phyloP scores from a whole-genome alignment of 2,797 vertebrate genomes.

The Sternarchorhynchus goeldii region DNA sequence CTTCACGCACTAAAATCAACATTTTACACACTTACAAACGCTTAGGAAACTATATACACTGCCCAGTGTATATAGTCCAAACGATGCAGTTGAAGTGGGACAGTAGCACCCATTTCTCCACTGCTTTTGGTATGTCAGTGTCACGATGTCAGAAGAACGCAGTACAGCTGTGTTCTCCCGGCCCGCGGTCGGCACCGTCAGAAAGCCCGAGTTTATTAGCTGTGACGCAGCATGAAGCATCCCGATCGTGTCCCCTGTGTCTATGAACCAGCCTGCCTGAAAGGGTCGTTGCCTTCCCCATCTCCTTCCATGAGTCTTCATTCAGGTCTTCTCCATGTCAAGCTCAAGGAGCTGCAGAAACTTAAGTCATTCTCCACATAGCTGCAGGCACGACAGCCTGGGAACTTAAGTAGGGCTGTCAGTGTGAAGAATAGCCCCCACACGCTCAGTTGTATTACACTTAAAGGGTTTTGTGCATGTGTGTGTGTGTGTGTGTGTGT shows the following conservation, averaged over 20 bases:
- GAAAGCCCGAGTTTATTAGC: constrained; percentile 54
- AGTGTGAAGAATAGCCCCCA: constrained; percentile 45
- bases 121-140: constrained; percentile 17
- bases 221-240: constrained; percentile 56
- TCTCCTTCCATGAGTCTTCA: constrained; percentile 42
- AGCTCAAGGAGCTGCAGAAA: constrained; percentile 39
- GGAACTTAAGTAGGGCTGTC: constrained; percentile 44
- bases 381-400: constrained; percentile 23
- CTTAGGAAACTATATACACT: too few species aligned
- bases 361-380: constrained; percentile 36
- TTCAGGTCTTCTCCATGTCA: constrained; percentile 44
- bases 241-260: constrained; percentile 56
- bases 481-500: constrained; percentile 25
- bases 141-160: constrained; percentile 26
- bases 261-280: constrained; percentile 51
- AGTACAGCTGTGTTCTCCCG: neutral
- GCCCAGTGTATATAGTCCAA: neutral
- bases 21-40: too few species aligned
- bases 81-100: constrained; percentile 27
- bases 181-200: constrained; percentile 9
- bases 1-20: too few species aligned
- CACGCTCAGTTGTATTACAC: constrained; percentile 41
- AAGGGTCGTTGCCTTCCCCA: constrained; percentile 44
- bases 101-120: neutral
- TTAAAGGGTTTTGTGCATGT: constrained; percentile 12